Percentiles rank a stretch among this genome's conserved stretches.
Evolutionary conservation across 2,888 invertebrate species (phyloP).

Genomic region (Escarpia spicata): DNA sequence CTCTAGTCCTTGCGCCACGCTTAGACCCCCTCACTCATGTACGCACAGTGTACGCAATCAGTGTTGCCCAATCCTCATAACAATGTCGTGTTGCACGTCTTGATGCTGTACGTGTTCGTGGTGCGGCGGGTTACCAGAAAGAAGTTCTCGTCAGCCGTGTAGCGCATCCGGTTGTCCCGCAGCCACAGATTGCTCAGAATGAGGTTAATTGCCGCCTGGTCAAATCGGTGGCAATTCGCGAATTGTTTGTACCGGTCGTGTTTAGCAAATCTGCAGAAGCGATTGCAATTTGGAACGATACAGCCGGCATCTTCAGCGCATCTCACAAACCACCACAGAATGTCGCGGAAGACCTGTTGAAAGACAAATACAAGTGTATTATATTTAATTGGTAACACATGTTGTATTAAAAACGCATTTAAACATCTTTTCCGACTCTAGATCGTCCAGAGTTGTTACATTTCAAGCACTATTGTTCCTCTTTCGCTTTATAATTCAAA

Average conservation of each 20-base stretch:
- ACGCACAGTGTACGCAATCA: too few relatives aligned
- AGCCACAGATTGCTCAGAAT: neutral
- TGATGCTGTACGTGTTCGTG: neutral
- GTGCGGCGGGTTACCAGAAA: neutral
- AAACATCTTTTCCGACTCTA: too few relatives aligned
- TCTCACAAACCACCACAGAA: neutral
- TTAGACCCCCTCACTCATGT: neutral
- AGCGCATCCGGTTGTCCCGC: neutral
- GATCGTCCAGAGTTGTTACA: too few relatives aligned
- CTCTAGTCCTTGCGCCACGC: neutral
- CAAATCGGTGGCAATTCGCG: neutral
- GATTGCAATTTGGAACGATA: neutral
- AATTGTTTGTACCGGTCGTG: neutral
- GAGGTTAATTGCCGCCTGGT: neutral
- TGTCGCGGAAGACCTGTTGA: neutral
- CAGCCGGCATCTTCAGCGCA: neutral
- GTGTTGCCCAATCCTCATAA: neutral
- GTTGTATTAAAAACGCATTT: too few relatives aligned
- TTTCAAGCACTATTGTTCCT: too few relatives aligned
- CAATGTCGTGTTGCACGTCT: neutral
- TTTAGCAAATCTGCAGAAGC: neutral
- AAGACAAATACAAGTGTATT: neutral
- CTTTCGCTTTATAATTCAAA: too few relatives aligned
- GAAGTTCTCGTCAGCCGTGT: neutral
- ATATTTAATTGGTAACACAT: too few relatives aligned